Conservation (phyloP, 2,113 vertebrate genomes). For the Catharus bicknelli region DNA sequence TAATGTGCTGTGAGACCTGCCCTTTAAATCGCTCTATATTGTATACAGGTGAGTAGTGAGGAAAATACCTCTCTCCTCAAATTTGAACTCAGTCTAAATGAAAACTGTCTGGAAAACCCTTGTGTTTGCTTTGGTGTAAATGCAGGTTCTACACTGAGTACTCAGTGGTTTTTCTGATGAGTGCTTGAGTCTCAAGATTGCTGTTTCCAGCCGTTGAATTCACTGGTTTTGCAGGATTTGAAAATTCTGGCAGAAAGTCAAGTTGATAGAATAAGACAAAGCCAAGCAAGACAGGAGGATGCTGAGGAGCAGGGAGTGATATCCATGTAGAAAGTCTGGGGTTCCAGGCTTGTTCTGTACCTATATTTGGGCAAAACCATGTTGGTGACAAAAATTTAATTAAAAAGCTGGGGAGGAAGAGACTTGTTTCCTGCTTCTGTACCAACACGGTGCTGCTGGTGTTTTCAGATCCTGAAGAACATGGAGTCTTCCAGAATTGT, state of each 20-base stretch:
- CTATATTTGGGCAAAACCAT: background rate
- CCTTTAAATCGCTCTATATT: background rate
- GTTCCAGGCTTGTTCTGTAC: background rate
- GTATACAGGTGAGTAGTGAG: background rate
- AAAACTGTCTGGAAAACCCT: background rate
- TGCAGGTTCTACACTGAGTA: background rate
- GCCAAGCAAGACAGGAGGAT: background rate
- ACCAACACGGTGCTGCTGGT: background rate
- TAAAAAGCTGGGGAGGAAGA: background rate
- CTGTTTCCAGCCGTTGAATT: background rate
- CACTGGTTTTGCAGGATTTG: background rate
- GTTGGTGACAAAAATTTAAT: background rate
- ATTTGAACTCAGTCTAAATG: background rate
- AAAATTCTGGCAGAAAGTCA: background rate
- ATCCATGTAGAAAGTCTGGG: background rate
- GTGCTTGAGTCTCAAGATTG: background rate
- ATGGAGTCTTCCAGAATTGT: constrained; percentile 90
- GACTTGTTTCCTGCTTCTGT: background rate
- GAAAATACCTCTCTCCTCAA: background rate
- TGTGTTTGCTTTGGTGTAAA: background rate
- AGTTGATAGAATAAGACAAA: background rate
- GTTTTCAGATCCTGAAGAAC: constrained; percentile 90
- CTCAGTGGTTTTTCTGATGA: background rate
- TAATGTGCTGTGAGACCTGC: background rate
- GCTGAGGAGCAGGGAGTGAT: background rate